These are phyloP conservation scores for Periophthalmus magnuspinnatus DNA, from an alignment of 2,797 vertebrate species.

Conservation along the genomic window DNA sequence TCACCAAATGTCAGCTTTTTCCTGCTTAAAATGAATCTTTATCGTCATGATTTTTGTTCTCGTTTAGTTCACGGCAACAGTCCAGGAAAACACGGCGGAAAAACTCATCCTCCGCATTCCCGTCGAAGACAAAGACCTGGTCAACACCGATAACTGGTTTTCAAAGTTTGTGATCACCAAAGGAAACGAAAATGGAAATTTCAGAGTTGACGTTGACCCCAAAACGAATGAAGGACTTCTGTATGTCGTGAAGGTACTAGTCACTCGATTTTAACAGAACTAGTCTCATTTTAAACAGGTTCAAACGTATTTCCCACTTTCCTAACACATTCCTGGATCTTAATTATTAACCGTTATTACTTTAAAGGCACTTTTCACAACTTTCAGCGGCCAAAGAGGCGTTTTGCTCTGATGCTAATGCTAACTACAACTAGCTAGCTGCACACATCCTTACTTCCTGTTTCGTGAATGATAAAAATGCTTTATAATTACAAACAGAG, in stretches of 20 bases:
- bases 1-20: neutral
- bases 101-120: conserved; percentile 81
- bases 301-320: too few species aligned
- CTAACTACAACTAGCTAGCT: too few species aligned
- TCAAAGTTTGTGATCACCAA: conserved; percentile 80
- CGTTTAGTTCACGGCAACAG: conserved; percentile 72
- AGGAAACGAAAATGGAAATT: conserved; percentile 84
- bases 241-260: conserved; percentile 80
- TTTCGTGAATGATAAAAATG: too few species aligned
- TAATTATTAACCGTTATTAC: too few species aligned
- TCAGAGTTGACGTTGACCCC: conserved; percentile 83
- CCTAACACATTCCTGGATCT: too few species aligned
- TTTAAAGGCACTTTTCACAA: too few species aligned
- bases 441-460: too few species aligned
- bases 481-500: too few species aligned
- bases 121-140: conserved; percentile 82
- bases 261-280: too few species aligned
- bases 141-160: conserved; percentile 76
- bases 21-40: neutral
- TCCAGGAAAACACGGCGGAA: conserved; percentile 80
- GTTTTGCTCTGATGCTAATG: too few species aligned
- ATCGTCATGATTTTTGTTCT: neutral
- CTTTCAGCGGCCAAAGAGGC: too few species aligned
- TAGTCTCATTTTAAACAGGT: too few species aligned
- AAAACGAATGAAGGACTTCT: conserved; percentile 85